Evolutionary conservation across 2,113 vertebrate genomes (phyloP).

Genomic region (Hoplias malabaricus): DNA sequence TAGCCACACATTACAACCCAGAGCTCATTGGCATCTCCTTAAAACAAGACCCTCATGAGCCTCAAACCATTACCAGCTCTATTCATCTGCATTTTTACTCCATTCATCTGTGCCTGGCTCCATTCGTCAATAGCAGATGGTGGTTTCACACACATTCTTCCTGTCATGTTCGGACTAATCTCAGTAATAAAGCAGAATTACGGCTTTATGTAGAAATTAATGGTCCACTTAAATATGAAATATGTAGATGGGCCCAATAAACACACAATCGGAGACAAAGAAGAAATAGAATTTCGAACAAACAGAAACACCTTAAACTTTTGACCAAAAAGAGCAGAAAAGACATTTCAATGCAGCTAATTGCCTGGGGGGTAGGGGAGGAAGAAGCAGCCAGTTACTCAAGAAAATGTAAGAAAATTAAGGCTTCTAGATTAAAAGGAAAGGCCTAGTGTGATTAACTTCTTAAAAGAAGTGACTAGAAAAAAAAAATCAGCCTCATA

Average conservation of each 20-base stretch:
- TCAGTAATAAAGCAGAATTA: constrained; percentile 48
- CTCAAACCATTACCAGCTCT: constrained; percentile 23
- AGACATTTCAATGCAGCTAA: neutral
- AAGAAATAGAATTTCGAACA: neutral
- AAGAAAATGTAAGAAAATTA: neutral
- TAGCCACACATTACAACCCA: neutral
- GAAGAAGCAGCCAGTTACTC: neutral
- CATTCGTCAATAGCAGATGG: constrained; percentile 35
- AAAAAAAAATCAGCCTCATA: neutral
- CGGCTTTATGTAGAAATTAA: constrained; percentile 47
- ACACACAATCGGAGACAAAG: neutral
- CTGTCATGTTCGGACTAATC: constrained; percentile 43
- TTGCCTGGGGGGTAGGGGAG: neutral
- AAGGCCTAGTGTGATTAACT: neutral
- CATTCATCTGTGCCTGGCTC: constrained; percentile 27
- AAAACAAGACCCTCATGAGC: constrained; percentile 16
- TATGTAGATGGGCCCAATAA: constrained; percentile 29
- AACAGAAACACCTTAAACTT: neutral
- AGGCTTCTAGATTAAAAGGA: neutral
- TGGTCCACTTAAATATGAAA: constrained; percentile 46
- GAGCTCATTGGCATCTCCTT: constrained; percentile 8
- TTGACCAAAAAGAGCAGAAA: neutral
- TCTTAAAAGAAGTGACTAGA: neutral
- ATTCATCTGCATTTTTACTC: constrained; percentile 46
- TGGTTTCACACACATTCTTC: constrained; percentile 41